Evolutionary conservation across 2,888 invertebrate species (phyloP).

Genomic region (Ptychoptera albimana): DNA sequence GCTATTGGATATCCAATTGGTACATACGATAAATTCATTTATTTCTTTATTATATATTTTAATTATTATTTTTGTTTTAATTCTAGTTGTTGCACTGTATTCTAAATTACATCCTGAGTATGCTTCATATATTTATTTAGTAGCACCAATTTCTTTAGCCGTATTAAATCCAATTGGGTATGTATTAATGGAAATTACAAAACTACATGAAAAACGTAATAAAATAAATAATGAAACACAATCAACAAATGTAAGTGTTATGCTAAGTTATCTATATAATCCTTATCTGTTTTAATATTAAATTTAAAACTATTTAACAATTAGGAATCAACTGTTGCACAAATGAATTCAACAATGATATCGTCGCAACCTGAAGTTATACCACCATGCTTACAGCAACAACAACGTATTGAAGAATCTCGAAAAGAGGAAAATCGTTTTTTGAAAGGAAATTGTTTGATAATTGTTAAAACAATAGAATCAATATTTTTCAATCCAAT

Average conservation of each 20-base stretch:
- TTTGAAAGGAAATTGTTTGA: conserved; percentile 19
- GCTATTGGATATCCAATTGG: conserved; percentile 90
- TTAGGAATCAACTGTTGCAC: not conserved
- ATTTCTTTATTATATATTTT: not conserved
- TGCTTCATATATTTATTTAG: conserved; percentile 75
- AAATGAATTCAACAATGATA: not conserved
- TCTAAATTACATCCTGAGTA: conserved; percentile 75
- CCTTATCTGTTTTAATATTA: too few relatives aligned
- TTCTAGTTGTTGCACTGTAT: conserved; percentile 79
- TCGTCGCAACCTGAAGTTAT: not conserved
- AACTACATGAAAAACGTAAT: conserved; percentile 17
- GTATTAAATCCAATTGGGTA: conserved; percentile 87
- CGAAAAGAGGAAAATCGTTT: conserved; percentile 20
- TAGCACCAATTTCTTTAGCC: conserved; percentile 87
- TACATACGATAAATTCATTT: conserved; percentile 49
- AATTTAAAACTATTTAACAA: not conserved
- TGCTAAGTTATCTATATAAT: too few relatives aligned
- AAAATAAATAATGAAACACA: conserved; percentile 18
- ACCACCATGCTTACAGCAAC: not conserved
- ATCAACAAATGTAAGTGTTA: too few relatives aligned
- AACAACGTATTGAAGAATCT: conserved; percentile 14
- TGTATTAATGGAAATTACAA: conserved; percentile 66
- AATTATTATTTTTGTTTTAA: conserved; percentile 21
- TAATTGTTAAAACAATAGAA: conserved; percentile 36
- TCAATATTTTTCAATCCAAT: conserved; percentile 78